phyloP scores from a whole-genome alignment of 2,797 vertebrate species.

The Crypturellus tataupa region DNA sequence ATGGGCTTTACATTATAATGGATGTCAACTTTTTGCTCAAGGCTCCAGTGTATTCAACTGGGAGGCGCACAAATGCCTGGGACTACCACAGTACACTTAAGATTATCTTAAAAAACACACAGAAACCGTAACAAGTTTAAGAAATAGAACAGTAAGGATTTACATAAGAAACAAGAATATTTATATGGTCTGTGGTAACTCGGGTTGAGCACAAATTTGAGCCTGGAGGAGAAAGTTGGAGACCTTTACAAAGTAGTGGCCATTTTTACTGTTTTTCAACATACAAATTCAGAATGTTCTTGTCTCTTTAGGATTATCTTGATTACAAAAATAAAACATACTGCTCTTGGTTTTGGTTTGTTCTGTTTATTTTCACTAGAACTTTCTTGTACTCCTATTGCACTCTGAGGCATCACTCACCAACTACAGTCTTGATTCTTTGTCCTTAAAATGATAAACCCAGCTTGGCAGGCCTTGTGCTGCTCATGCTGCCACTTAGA shows the following conservation, averaged over 20 bases:
- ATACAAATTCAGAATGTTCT: not conserved
- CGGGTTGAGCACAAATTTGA: not conserved
- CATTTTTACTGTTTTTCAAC: not conserved
- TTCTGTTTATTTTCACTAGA: not conserved
- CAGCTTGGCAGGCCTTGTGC: not conserved
- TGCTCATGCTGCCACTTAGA: rapidly evolving
- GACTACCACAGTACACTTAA: not conserved
- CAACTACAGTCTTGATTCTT: not conserved
- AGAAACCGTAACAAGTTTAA: not conserved
- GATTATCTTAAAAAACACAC: not conserved
- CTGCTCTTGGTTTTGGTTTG: not conserved
- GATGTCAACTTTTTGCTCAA: not conserved
- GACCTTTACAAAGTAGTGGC: not conserved
- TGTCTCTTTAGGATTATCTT: not conserved
- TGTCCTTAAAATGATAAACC: not conserved
- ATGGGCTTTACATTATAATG: not conserved
- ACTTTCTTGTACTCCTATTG: not conserved
- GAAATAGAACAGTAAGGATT: not conserved
- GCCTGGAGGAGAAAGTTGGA: not conserved
- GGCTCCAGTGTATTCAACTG: not conserved
- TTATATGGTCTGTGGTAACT: not conserved
- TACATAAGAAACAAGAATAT: not conserved
- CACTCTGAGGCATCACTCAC: not conserved
- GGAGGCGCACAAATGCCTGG: not conserved
- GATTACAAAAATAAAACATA: not conserved